Percentiles rank a stretch among this genome's conserved stretches.
Conservation (phyloP, 2,113 vertebrate genomes). For the Danio rerio region GRCz12tu NC_133195.1:44578501-44579000, state of each 20-base stretch:
- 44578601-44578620: neutral
- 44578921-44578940: no score
- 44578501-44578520: slow-evolving; percentile 32
- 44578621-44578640: slow-evolving; percentile 5
- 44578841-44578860: no score
- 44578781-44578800: neutral
- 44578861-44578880: no score
- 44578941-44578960: no score
- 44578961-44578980: no score
- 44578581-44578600: slow-evolving; percentile 19
- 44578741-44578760: slow-evolving; percentile 22
- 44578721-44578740: slow-evolving; percentile 60
- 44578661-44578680: slow-evolving; percentile 29
- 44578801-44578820: no score
- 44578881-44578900: no score
- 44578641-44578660: slow-evolving; percentile 19
- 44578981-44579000: no score
- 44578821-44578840: no score
- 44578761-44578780: neutral
- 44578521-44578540: slow-evolving; percentile 38
- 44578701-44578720: slow-evolving; percentile 51
- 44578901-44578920: no score
- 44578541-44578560: slow-evolving; percentile 27
- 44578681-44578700: slow-evolving; percentile 58
- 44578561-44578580: neutral